Conservation (phyloP, 2,797 vertebrate species). For the Hypotaenidia okinawae region DNA sequence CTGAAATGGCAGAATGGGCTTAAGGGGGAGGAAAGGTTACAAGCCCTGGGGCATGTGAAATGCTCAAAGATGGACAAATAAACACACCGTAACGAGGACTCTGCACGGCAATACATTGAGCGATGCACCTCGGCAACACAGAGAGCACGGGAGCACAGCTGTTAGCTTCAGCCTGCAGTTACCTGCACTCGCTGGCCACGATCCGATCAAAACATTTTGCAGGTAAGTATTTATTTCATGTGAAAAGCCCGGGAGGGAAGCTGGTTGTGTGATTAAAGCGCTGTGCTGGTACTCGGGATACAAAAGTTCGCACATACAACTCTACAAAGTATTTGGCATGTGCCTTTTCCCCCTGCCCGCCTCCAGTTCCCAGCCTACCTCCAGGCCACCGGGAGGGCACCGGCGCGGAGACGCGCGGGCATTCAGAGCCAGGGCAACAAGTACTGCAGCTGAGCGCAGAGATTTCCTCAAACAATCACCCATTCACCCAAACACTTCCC, state of each 20-base stretch:
- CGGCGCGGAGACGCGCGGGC: not conserved
- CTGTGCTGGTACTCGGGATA: not conserved
- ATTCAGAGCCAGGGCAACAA: not conserved
- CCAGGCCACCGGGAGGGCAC: not conserved
- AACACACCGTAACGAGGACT: not conserved
- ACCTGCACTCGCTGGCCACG: not conserved
- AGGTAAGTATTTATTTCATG: not conserved
- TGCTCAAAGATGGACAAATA: not conserved
- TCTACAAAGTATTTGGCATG: constrained; percentile 9
- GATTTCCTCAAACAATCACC: constrained; percentile 37
- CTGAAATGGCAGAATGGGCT: not conserved
- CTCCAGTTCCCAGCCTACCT: not conserved
- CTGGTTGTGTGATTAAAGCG: rapidly evolving
- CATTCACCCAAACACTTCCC: constrained; percentile 43
- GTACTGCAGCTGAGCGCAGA: not conserved
- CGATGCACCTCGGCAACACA: not conserved
- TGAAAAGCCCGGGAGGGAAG: not conserved
- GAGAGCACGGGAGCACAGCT: not conserved
- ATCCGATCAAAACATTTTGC: not conserved
- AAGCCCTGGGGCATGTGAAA: not conserved
- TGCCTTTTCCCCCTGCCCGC: not conserved
- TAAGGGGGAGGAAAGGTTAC: not conserved
- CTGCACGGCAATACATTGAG: rapidly evolving
- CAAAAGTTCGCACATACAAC: not conserved
- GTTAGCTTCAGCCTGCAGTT: not conserved